A percentile compares a stretch with the other conserved stretches of the same genome.
phyloP scores from a whole-genome alignment of 2,113 vertebrate species.

The Equus quagga region DNA sequence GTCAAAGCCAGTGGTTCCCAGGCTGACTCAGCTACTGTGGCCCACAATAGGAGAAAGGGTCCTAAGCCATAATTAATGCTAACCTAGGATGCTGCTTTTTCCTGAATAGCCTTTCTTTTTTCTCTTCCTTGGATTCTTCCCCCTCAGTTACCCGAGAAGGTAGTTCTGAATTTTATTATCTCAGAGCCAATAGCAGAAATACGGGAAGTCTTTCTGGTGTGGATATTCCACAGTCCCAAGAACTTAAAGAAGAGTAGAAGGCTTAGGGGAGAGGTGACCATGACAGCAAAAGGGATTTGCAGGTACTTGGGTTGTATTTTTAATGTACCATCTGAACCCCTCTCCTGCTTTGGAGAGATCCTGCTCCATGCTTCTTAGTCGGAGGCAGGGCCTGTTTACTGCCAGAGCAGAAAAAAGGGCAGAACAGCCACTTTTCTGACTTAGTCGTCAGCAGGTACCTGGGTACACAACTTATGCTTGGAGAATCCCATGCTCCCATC shows the following conservation, averaged over 20 bases:
- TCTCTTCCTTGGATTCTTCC: neutral
- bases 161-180: neutral
- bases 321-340: neutral
- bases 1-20: fast-evolving
- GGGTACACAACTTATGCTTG: neutral
- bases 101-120: neutral
- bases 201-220: too few species aligned
- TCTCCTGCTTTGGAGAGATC: neutral
- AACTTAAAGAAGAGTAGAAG: neutral
- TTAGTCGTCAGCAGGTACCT: fast-evolving
- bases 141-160: neutral
- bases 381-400: neutral
- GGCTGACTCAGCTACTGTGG: fast-evolving
- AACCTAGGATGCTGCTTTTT: too few species aligned
- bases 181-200: neutral
- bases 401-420: fast-evolving
- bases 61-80: neutral
- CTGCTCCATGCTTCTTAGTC: neutral
- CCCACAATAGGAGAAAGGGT: neutral
- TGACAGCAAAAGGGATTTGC: neutral
- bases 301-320: neutral
- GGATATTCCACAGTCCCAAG: neutral
- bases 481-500: fast-evolving
- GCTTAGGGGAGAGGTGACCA: neutral
- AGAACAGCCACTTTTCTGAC: too few species aligned